A percentile compares a stretch with the other conserved stretches of the same genome.
phyloP scores from a whole-genome alignment of 2,113 vertebrate genomes.

The Alces alces region DNA sequence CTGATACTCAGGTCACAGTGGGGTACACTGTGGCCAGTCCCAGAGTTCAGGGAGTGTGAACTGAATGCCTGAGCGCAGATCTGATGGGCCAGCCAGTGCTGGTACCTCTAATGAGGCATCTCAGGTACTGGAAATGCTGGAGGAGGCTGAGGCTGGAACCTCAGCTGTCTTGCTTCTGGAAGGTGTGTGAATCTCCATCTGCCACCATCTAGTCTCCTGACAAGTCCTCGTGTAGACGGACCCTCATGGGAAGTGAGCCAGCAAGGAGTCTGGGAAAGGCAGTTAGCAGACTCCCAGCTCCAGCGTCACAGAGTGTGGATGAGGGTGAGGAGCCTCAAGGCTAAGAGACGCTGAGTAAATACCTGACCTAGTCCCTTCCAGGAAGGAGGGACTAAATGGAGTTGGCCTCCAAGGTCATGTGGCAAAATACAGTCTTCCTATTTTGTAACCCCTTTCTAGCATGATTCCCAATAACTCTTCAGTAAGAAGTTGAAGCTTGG shows the following conservation, averaged over 20 bases:
- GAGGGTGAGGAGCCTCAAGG: not conserved
- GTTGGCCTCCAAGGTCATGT: not conserved
- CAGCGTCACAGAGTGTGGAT: not conserved
- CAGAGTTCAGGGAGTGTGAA: not conserved
- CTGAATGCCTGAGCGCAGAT: not conserved
- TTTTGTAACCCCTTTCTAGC: slow-evolving; percentile 31
- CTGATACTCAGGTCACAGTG: not conserved
- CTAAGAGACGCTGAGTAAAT: not conserved
- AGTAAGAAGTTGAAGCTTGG: slow-evolving; percentile 29
- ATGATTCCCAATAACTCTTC: not conserved
- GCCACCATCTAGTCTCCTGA: not conserved
- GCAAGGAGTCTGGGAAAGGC: not conserved
- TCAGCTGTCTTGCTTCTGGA: not conserved
- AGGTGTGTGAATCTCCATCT: not conserved
- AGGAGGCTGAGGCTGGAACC: not conserved
- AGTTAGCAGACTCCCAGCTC: not conserved
- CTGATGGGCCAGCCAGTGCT: fast-evolving
- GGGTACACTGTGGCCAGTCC: not conserved
- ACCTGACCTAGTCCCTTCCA: not conserved
- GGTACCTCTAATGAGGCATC: not conserved
- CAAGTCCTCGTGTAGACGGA: not conserved
- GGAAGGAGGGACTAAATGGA: not conserved
- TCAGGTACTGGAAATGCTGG: not conserved
- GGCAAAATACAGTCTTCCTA: not conserved
- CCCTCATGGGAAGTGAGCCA: not conserved